A percentile compares a stretch with the other conserved stretches of the same genome.
Conservation (phyloP, 1,140 invertebrate species). For the Lepeophtheirus salmonis region DNA sequence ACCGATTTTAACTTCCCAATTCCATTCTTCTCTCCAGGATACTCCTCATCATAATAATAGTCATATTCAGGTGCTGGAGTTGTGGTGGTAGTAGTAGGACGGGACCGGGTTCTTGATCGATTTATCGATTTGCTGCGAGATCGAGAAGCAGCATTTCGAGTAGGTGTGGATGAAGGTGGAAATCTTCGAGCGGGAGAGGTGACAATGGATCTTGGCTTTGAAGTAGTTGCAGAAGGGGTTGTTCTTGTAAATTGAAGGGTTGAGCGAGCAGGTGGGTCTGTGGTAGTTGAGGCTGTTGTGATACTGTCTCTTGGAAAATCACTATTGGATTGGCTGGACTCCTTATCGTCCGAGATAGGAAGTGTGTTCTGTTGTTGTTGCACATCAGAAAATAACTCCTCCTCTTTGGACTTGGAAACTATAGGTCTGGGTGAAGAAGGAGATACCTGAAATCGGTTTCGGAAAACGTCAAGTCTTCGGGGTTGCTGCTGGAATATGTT, state of each 20-base stretch:
- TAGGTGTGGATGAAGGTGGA: background rate
- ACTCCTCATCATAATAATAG: conserved; percentile 6
- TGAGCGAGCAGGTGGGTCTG: background rate
- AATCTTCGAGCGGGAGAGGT: background rate
- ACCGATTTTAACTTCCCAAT: background rate
- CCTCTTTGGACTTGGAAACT: background rate
- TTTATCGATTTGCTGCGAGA: background rate
- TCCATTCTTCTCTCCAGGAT: conserved; percentile 1
- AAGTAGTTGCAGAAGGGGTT: background rate
- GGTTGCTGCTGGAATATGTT: too few species aligned
- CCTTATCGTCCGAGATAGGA: background rate
- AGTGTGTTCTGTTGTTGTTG: background rate
- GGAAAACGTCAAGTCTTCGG: background rate
- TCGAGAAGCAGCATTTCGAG: background rate
- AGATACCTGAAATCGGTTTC: background rate
- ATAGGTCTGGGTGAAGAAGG: background rate
- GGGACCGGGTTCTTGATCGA: background rate
- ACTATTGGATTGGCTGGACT: background rate
- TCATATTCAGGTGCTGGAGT: conserved; percentile 4
- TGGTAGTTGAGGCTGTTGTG: background rate
- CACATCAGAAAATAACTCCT: background rate
- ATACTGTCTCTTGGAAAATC: background rate
- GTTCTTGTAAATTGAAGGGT: background rate
- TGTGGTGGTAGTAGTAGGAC: background rate
- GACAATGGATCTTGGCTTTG: too few species aligned